Percentiles rank a stretch among this genome's conserved stretches.
These are phyloP conservation scores for Malurus cyaneus DNA, from an alignment of 2,113 vertebrate species.

Conservation along the genomic window DNA sequence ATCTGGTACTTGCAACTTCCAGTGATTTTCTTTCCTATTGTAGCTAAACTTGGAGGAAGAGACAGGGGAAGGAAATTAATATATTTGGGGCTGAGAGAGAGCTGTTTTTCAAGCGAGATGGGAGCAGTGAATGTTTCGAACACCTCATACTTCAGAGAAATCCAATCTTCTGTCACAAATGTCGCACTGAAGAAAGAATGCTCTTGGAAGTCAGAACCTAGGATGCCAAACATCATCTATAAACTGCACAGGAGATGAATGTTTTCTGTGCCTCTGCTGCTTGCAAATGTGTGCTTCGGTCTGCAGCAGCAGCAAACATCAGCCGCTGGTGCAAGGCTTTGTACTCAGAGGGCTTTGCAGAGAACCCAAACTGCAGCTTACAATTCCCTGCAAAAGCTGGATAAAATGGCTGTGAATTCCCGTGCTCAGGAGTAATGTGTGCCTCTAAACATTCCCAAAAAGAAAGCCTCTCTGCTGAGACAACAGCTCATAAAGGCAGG, in stretches of 20 bases:
- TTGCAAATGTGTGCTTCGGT: neutral
- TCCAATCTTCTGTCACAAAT: slow-evolving; percentile 61
- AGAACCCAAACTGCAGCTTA: neutral
- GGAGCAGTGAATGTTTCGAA: slow-evolving; percentile 49
- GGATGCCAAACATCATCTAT: neutral
- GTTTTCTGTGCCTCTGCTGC: neutral
- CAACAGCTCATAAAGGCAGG: neutral
- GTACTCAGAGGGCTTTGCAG: neutral
- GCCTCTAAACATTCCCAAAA: neutral
- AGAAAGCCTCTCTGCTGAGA: neutral
- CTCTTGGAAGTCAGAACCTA: neutral
- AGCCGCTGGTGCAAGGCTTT: neutral
- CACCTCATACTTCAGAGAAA: slow-evolving; percentile 65
- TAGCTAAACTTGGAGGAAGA: slow-evolving; percentile 8
- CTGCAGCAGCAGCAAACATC: neutral
- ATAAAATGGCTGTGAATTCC: neutral
- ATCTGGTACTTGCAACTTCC: slow-evolving; percentile 51
- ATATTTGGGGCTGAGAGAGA: slow-evolving; percentile 4
- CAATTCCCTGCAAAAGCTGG: neutral
- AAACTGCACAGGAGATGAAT: neutral
- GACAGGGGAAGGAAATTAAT: slow-evolving; percentile 53
- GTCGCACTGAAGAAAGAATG: slow-evolving; percentile 17
- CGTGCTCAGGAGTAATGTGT: neutral
- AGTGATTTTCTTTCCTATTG: slow-evolving; percentile 57
- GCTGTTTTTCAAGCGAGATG: slow-evolving; percentile 68